Conservation (phyloP, 2,888 invertebrate genomes). For the Rhopalosiphum nymphaeae region DNA sequence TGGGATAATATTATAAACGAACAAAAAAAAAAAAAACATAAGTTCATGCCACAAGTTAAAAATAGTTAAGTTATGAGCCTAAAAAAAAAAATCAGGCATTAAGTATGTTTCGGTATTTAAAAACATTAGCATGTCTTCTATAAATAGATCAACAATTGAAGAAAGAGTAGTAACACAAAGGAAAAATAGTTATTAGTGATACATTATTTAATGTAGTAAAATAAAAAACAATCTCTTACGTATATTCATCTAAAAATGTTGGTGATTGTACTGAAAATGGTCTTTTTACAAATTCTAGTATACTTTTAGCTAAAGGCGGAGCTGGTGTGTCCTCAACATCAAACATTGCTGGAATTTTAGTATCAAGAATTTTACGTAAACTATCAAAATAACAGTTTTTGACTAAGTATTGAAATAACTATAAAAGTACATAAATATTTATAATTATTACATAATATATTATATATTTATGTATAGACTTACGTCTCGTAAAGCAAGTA, state of each 20-base stretch:
- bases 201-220: background rate
- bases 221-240: slow-evolving; percentile 16
- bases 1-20: too few species aligned
- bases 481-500: slow-evolving; percentile 54
- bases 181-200: background rate
- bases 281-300: slow-evolving; percentile 82
- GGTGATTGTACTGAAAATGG: slow-evolving; percentile 75
- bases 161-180: background rate
- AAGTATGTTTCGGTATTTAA: background rate
- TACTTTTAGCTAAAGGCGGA: slow-evolving; percentile 79
- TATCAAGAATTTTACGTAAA: slow-evolving; percentile 79
- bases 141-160: background rate
- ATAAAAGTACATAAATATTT: slow-evolving; percentile 67
- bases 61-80: background rate
- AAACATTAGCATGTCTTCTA: background rate
- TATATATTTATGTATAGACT: background rate
- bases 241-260: slow-evolving; percentile 61
- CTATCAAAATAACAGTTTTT: slow-evolving; percentile 80
- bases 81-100: too few species aligned
- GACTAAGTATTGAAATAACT: slow-evolving; percentile 67
- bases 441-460: background rate
- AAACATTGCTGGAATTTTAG: slow-evolving; percentile 78
- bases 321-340: slow-evolving; percentile 79
- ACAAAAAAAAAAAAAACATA: background rate
- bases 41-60: too few species aligned